Evolutionary conservation across 2,888 invertebrate genomes (phyloP).

Genomic region (Anoplius nigerrimus): DNA sequence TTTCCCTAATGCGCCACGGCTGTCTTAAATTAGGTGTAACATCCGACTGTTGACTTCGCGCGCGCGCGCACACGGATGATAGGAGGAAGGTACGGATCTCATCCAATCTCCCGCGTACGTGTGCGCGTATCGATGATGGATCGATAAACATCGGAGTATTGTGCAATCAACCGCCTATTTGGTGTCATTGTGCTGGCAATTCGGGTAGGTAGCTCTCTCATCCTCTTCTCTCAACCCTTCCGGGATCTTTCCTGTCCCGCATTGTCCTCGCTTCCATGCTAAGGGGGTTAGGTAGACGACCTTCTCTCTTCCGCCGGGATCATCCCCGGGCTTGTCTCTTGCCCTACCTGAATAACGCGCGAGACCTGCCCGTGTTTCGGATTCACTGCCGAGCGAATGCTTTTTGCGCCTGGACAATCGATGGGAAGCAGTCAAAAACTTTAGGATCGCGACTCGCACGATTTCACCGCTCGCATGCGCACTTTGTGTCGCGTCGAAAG

Average conservation of each 20-base stretch:
- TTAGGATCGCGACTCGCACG: too few relatives aligned
- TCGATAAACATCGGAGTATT: conserved; percentile 74
- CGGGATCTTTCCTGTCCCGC: conserved; percentile 45
- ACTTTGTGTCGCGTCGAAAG: too few relatives aligned
- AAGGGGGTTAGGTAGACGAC: conserved; percentile 51
- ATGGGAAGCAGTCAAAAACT: too few relatives aligned
- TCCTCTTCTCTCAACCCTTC: conserved; percentile 57
- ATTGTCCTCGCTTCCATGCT: conserved; percentile 27
- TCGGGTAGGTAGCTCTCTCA: conserved; percentile 66
- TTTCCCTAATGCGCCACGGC: conserved; percentile 66
- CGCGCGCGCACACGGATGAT: conserved; percentile 25
- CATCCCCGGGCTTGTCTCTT: conserved; percentile 40
- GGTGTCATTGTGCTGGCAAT: conserved; percentile 73
- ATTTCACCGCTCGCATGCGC: too few relatives aligned
- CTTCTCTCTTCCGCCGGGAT: conserved; percentile 40
- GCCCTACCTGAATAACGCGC: conserved; percentile 16
- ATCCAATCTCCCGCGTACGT: background rate
- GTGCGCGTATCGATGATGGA: conserved; percentile 70
- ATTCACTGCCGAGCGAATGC: too few relatives aligned
- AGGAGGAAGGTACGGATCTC: background rate
- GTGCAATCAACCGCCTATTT: conserved; percentile 75
- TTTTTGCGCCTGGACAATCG: too few relatives aligned
- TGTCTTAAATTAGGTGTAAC: conserved; percentile 74
- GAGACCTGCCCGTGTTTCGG: conserved; percentile 28
- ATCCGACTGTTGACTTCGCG: conserved; percentile 70